Evolutionary conservation across 2,888 invertebrate species (phyloP).

Genomic region (Cephalotes varians): DNA sequence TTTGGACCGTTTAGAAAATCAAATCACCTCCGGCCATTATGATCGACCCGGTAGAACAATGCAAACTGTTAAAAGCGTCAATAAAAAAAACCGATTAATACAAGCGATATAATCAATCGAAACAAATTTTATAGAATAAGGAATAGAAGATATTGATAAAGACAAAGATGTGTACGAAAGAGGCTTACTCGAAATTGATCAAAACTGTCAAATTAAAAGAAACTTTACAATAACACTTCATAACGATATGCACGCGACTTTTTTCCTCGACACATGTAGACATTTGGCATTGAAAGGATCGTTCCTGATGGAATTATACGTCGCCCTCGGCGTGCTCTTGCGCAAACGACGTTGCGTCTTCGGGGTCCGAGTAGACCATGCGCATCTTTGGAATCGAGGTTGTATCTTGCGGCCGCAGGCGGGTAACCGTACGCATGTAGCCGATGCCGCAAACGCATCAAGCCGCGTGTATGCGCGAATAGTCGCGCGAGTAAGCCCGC

Average conservation of each 20-base stretch:
- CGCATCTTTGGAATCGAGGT: constrained; percentile 14
- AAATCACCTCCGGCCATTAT: constrained; percentile 29
- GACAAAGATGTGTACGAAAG: background rate
- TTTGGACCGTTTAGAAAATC: constrained; percentile 70
- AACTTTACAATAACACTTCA: no score
- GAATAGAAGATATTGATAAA: background rate
- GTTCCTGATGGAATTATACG: constrained; percentile 11
- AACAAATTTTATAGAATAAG: background rate
- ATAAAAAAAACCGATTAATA: background rate
- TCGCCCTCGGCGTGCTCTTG: constrained; percentile 2
- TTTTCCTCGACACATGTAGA: no score
- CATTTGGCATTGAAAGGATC: constrained; percentile 5
- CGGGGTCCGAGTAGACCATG: background rate
- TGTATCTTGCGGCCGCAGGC: constrained; percentile 23
- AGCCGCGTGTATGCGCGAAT: constrained; percentile 50
- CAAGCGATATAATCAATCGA: background rate
- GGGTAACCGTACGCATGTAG: constrained; percentile 31
- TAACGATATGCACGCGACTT: no score
- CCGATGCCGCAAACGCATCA: constrained; percentile 48
- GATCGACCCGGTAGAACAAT: constrained; percentile 18
- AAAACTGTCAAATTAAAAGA: background rate
- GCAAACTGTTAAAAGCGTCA: background rate
- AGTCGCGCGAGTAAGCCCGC: constrained; percentile 57
- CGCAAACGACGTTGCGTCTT: constrained; percentile 3
- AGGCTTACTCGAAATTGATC: background rate